Conservation (phyloP, 2,797 vertebrate species). For the Sternarchorhynchus goeldii region DNA sequence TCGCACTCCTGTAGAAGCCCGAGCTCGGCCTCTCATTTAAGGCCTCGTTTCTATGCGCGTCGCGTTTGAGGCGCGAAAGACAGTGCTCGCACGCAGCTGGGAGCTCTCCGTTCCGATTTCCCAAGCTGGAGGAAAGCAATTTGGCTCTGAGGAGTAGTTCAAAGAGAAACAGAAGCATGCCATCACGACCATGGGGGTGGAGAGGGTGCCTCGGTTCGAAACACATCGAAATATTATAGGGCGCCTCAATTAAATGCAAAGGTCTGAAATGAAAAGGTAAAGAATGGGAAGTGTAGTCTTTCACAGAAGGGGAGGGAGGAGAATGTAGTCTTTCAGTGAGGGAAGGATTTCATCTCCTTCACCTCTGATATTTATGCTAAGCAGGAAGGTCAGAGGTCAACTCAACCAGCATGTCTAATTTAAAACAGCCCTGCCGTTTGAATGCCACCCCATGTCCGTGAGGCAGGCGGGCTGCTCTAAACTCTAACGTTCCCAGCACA, state of each 20-base stretch:
- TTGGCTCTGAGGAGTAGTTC: slow-evolving; percentile 51
- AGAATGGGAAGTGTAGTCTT: not conserved
- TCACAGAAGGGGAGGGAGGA: no score
- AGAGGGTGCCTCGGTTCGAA: slow-evolving; percentile 30
- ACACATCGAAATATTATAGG: not conserved
- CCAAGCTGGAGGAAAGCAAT: slow-evolving; percentile 50
- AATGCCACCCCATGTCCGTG: slow-evolving; percentile 30
- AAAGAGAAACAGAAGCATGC: slow-evolving; percentile 44
- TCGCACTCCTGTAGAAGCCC: not conserved
- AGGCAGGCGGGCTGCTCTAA: slow-evolving; percentile 12
- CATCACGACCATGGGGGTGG: slow-evolving; percentile 28
- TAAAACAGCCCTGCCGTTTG: not conserved
- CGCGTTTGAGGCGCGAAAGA: slow-evolving; percentile 22
- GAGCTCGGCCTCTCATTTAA: not conserved
- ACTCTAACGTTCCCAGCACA: slow-evolving; percentile 25
- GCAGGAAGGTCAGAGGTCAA: not conserved
- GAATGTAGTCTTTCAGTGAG: no score
- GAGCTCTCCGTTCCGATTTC: slow-evolving; percentile 42
- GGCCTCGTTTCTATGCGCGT: slow-evolving; percentile 7
- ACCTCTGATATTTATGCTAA: not conserved
- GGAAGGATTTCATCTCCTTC: not conserved
- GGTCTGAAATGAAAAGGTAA: not conserved
- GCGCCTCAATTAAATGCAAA: not conserved
- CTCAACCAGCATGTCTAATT: not conserved
- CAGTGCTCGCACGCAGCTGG: not conserved